A percentile compares a stretch with the other conserved stretches of the same genome.
Evolutionary conservation across 2,888 invertebrate species (phyloP).

Genomic region (Hydraecia micacea): DNA sequence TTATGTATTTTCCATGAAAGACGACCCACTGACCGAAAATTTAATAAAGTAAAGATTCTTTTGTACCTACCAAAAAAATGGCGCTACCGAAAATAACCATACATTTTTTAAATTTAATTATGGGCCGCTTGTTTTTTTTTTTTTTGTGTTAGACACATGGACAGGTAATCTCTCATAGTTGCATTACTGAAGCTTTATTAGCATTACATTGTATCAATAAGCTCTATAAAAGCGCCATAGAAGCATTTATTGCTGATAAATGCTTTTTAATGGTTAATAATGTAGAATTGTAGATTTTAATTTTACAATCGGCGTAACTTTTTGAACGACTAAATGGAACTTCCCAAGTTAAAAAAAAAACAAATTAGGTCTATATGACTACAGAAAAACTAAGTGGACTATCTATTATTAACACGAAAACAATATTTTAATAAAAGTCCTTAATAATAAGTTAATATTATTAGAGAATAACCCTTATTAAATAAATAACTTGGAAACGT

Average conservation of each 20-base stretch:
- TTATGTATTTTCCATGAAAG: not conserved
- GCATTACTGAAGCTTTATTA: not conserved
- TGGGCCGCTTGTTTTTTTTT: too few species aligned
- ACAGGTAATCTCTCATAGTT: not conserved
- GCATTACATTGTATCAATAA: not conserved
- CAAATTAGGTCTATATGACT: not conserved
- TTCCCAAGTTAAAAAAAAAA: too few species aligned
- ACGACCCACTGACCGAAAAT: not conserved
- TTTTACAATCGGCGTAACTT: not conserved
- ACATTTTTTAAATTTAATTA: too few species aligned
- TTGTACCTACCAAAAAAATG: not conserved
- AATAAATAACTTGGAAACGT: not conserved
- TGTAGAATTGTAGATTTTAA: not conserved
- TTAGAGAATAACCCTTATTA: not conserved
- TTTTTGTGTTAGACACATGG: too few species aligned
- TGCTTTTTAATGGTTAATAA: not conserved
- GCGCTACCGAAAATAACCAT: not conserved
- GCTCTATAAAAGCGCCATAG: not conserved
- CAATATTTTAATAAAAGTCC: not conserved
- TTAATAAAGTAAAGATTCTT: rapidly evolving
- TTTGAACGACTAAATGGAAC: not conserved
- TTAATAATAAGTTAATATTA: not conserved
- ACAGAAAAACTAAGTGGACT: not conserved
- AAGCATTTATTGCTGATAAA: not conserved
- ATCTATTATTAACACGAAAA: not conserved